Conservation (phyloP, 2,797 vertebrate species). For the Oceanodroma leucorhoa region DNA sequence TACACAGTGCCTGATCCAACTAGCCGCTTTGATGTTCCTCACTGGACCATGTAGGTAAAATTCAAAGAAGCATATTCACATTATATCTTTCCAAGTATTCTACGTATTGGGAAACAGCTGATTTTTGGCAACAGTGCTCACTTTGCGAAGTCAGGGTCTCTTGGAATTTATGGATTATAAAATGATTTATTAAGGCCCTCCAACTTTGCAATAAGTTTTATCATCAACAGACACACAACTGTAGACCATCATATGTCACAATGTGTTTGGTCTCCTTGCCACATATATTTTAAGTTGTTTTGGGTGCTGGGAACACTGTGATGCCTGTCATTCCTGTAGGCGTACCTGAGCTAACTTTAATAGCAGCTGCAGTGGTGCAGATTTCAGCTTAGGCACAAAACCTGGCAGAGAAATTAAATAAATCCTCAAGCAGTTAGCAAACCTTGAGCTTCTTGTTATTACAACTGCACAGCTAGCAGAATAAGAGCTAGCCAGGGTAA, state of each 20-base stretch:
- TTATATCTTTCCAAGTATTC: not conserved
- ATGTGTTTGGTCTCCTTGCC: not conserved
- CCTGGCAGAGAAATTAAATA: not conserved
- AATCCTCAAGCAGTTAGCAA: not conserved
- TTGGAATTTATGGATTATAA: not conserved
- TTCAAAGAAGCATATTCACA: not conserved
- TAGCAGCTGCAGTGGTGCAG: not conserved
- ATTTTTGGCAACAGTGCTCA: not conserved
- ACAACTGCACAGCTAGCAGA: not conserved
- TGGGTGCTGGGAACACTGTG: not conserved
- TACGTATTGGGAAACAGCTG: not conserved
- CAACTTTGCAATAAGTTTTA: not conserved
- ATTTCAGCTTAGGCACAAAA: not conserved
- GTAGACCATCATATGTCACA: not conserved
- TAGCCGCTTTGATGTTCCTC: constrained; percentile 38
- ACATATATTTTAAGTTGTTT: not conserved
- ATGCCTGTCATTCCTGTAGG: not conserved
- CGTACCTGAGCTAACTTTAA: not conserved
- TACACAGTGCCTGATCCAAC: constrained; percentile 14
- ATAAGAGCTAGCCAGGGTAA: not conserved
- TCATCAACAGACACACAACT: not conserved
- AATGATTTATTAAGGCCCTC: not conserved
- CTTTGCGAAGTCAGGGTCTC: not conserved
- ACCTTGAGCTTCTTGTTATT: not conserved
- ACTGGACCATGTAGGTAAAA: constrained; percentile 61